phyloP scores from a whole-genome alignment of 2,113 vertebrate species.

The Cyphomyrus discorhynchus region DNA sequence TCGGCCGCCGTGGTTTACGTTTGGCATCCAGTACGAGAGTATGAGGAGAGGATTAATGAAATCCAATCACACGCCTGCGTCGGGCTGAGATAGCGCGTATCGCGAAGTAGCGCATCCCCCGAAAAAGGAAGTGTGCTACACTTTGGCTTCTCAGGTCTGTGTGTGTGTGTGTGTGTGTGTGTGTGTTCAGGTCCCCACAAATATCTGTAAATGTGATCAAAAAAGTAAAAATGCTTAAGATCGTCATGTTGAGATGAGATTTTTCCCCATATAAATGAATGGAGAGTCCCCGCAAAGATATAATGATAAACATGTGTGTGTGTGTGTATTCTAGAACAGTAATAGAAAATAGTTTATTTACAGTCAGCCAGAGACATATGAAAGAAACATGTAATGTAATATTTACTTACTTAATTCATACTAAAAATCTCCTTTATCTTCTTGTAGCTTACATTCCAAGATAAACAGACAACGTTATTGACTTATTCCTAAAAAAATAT shows the following conservation, averaged over 20 bases:
- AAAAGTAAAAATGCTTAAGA: too few relatives aligned
- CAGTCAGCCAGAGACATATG: background rate
- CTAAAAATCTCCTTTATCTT: background rate
- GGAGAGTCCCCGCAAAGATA: too few relatives aligned
- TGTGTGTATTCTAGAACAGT: background rate
- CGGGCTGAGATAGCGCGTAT: conserved; percentile 21
- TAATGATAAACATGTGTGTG: background rate
- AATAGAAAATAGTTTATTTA: background rate
- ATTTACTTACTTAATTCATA: background rate
- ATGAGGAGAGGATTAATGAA: conserved; percentile 34
- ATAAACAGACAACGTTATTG: background rate
- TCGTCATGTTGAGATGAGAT: too few relatives aligned
- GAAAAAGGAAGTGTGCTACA: background rate
- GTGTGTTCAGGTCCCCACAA: background rate
- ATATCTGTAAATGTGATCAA: too few relatives aligned
- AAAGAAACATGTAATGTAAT: background rate
- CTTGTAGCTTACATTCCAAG: background rate
- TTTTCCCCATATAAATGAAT: too few relatives aligned
- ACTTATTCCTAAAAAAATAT: background rate
- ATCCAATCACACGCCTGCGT: conserved; percentile 24
- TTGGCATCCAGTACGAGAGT: conserved; percentile 25
- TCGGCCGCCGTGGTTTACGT: conserved; percentile 37
- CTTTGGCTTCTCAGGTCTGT: background rate
- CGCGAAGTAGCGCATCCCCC: background rate
- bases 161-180: background rate